phyloP scores from a whole-genome alignment of 2,797 vertebrate species.

The Halcyon badia region DNA sequence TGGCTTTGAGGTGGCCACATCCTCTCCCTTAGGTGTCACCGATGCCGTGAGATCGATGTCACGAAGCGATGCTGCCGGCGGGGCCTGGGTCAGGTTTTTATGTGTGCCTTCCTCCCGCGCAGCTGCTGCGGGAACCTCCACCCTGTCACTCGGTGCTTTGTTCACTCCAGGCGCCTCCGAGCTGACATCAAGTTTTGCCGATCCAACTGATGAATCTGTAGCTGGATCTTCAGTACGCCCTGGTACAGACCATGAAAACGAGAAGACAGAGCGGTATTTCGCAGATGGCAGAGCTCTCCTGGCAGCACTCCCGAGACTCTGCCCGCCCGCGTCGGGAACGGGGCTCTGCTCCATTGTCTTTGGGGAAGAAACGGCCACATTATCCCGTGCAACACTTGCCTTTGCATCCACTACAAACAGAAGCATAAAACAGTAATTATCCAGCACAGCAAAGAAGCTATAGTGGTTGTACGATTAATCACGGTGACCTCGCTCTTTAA shows the following conservation, averaged over 20 bases:
- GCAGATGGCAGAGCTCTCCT: slow-evolving; percentile 73
- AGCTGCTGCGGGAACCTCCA: slow-evolving; percentile 24
- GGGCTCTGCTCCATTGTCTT: slow-evolving; percentile 69
- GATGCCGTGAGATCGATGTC: not conserved
- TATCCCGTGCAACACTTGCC: slow-evolving; percentile 69
- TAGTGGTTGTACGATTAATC: slow-evolving; percentile 7
- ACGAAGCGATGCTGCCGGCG: not conserved
- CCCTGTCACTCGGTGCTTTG: slow-evolving; percentile 64
- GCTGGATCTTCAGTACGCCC: slow-evolving; percentile 73
- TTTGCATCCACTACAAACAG: slow-evolving; percentile 73
- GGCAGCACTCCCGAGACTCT: slow-evolving; percentile 71
- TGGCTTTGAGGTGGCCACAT: not conserved
- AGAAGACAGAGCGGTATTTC: slow-evolving; percentile 72
- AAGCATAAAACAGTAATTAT: slow-evolving; percentile 70
- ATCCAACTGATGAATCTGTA: slow-evolving; percentile 30
- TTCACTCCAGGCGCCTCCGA: not conserved
- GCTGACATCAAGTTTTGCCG: slow-evolving; percentile 49
- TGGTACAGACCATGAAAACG: slow-evolving; percentile 79
- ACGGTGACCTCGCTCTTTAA: not conserved
- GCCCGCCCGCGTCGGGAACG: slow-evolving; percentile 30
- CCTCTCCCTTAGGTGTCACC: not conserved
- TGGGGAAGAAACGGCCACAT: slow-evolving; percentile 65
- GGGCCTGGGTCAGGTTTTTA: slow-evolving; percentile 32
- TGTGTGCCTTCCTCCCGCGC: not conserved
- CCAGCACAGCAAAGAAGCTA: slow-evolving; percentile 35